These are phyloP conservation scores for Acanthornis magna DNA, from an alignment of 2,797 vertebrate species.

Conservation along the genomic window DNA sequence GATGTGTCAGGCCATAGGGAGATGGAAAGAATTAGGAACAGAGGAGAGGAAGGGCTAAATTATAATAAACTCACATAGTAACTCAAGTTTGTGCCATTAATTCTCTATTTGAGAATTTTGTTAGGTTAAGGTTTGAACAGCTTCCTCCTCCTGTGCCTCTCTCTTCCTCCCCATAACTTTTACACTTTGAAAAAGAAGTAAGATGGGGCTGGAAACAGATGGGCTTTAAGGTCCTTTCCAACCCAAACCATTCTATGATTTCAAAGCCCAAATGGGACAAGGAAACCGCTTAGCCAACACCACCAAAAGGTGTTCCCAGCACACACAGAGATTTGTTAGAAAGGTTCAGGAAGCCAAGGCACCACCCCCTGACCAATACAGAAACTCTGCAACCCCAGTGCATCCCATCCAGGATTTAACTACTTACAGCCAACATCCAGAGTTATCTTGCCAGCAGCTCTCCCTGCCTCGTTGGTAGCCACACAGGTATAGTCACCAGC, in stretches of 20 bases:
- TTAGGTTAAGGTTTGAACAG: neutral
- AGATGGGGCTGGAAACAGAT: neutral
- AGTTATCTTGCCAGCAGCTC: conserved; percentile 83
- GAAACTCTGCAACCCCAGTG: neutral
- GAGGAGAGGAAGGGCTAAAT: neutral
- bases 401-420: neutral
- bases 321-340: neutral
- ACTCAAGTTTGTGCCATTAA: neutral
- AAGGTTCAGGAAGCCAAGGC: neutral
- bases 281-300: neutral
- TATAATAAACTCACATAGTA: neutral
- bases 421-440: conserved; percentile 93
- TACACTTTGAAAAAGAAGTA: neutral
- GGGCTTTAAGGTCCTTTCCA: neutral
- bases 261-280: neutral
- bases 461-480: conserved; percentile 88
- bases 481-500: conserved; percentile 92
- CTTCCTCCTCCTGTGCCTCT: neutral
- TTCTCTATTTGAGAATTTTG: neutral
- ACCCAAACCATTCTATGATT: neutral
- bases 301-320: neutral
- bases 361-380: neutral
- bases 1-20: neutral
- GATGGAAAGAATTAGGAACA: neutral
- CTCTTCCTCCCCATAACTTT: neutral